Conservation (phyloP, 1,140 invertebrate genomes). For the Drosophila orena region DNA sequence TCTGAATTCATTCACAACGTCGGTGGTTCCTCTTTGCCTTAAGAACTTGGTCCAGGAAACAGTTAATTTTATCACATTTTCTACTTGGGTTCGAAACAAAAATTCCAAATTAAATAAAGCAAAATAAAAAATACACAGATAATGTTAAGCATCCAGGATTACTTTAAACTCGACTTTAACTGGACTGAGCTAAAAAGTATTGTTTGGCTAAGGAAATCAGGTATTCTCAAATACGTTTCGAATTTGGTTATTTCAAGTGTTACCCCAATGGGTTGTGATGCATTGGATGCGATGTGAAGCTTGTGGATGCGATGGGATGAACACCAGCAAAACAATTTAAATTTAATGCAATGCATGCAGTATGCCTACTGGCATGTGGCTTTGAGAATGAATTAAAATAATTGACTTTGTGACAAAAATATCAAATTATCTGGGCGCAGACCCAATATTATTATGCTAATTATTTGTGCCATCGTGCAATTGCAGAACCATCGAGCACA, state of each 20-base stretch:
- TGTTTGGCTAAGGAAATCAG: no score
- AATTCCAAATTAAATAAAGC: background rate
- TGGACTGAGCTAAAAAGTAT: no score
- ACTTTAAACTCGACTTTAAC: no score
- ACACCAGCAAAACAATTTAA: conserved; percentile 70
- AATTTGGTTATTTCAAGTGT: background rate
- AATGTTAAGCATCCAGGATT: no score
- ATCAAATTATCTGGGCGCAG: conserved; percentile 45
- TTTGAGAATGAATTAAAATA: conserved; percentile 65
- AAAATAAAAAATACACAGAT: no score
- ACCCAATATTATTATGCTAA: conserved; percentile 49
- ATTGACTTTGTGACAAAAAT: conserved; percentile 59
- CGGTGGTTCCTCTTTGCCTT: no score
- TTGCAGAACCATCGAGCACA: conserved; percentile 77
- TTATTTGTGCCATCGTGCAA: conserved; percentile 24
- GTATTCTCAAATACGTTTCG: no score
- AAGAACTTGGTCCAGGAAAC: no score
- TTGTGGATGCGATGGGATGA: conserved; percentile 45
- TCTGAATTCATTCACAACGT: no score
- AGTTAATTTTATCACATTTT: no score
- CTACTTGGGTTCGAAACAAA: no score
- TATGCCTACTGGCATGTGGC: conserved; percentile 42
- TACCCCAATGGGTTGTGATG: conserved; percentile 7
- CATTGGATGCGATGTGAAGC: conserved; percentile 10
- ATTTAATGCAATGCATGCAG: conserved; percentile 62